Base-by-base conservation (phyloP, 2,113 vertebrate species). In the Turdus rufiventris region DNA sequence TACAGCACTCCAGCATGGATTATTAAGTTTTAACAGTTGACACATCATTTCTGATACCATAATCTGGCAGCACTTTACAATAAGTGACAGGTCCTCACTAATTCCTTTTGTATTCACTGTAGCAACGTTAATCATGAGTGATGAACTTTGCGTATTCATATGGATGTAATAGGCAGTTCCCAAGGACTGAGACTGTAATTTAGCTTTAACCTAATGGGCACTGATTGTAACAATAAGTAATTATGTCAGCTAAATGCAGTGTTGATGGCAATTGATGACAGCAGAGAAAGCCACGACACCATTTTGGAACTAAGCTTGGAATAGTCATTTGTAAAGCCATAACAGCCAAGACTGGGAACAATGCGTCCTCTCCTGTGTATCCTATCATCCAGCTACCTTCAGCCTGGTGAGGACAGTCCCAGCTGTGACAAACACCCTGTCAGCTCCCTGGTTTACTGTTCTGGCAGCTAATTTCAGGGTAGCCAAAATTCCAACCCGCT, bases 191-290 rank as follows among this genome's bases (percentile, higher is more conserved):
- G 92, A 97, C 95, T 96, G 95, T 97, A 96, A 97, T 97, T 97
- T 97, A 94, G 92, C 94, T 97, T 96, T 94, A 95, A 96, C 95
- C 95, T 97, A 97, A 97, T 97, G 96, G 95, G 88, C 96, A 96
- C 90, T 97, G 97, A 97, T 97, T 97, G 95, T 97, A 95, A 97
- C 94, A 96, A 95, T 97, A 96, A 96, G 94, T 96, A 97, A 97
- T 97, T 96, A 97, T 97, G 96, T 97, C 96, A 97, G 92, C 95
- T 97, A 97, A 97, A 97, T 96, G 96, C 96, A 96, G 91, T 92
- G 94, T 97, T 96, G 95, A 96, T 96, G 96, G 95, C 96, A 94
- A 91, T 73, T 93, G 96, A 97, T 96, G 96, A 96, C 94, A 94
- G 96, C 93, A 74, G 86, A n/a, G 77, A 97, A 95, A 96, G 85